Conservation (phyloP, 37 sponge, comb jelly and placozoan genomes). For the Theonella swinhoei region DNA sequence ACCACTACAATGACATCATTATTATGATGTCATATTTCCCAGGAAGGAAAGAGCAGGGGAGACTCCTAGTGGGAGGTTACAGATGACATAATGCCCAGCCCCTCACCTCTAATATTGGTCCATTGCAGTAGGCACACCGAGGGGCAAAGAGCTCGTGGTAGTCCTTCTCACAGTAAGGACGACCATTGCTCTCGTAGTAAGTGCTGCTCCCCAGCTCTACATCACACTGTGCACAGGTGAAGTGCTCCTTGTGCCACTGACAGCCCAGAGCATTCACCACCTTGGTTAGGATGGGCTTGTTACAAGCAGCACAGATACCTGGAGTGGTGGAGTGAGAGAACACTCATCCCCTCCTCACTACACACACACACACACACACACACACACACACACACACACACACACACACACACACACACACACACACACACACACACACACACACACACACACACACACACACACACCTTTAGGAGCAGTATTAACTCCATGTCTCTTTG, state of each 20-base stretch:
- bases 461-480: constrained; percentile 67
- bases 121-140: constrained; percentile 96
- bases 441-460: no score
- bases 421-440: no score
- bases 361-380: no score
- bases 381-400: neutral
- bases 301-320: constrained; percentile 88
- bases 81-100: no score
- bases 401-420: neutral
- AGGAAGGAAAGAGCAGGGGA: neutral
- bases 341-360: no score
- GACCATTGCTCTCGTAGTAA: constrained; percentile 90
- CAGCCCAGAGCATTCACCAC: constrained; percentile 86
- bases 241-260: constrained; percentile 98
- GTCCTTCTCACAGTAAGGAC: constrained; percentile 98
- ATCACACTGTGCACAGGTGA: constrained; percentile 89
- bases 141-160: constrained; percentile 97
- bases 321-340: no score
- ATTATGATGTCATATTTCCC: neutral
- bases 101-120: constrained; percentile 94
- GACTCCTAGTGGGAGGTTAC: neutral
- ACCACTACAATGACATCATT: neutral
- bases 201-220: constrained; percentile 70
- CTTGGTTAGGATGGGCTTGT: constrained; percentile 89
- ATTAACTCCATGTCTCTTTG: constrained; percentile 66